phyloP scores from a whole-genome alignment of 2,888 invertebrate species.

The Sisyra nigra region DNA sequence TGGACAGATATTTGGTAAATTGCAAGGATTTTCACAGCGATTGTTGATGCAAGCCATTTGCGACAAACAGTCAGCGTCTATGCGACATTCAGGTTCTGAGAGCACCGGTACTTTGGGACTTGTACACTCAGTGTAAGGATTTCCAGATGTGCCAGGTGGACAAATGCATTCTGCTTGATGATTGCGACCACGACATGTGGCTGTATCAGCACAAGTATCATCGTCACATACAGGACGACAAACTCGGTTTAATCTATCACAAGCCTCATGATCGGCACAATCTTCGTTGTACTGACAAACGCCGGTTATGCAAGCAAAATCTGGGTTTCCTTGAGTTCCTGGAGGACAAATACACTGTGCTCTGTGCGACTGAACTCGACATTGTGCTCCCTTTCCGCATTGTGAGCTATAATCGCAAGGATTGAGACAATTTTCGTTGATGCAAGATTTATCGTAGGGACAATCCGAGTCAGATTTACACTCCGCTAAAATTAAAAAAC shows the following conservation, averaged over 20 bases:
- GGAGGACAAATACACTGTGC: constrained; percentile 70
- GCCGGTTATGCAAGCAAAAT: constrained; percentile 63
- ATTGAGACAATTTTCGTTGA: constrained; percentile 62
- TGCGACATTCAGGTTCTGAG: constrained; percentile 44
- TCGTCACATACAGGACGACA: constrained; percentile 70
- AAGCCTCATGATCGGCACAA: constrained; percentile 69
- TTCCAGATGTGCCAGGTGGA: constrained; percentile 56
- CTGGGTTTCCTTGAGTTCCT: constrained; percentile 74
- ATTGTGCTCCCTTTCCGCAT: constrained; percentile 68
- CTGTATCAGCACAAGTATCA: constrained; percentile 63
- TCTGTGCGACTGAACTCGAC: constrained; percentile 55
- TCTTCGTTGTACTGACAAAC: constrained; percentile 81
- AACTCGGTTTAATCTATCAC: constrained; percentile 66
- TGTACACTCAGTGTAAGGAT: constrained; percentile 56
- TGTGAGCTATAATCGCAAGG: constrained; percentile 50
- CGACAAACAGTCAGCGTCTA: constrained; percentile 61
- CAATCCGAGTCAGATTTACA: constrained; percentile 66
- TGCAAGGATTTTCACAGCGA: constrained; percentile 63
- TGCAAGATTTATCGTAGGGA: constrained; percentile 68
- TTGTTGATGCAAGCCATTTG: constrained; percentile 61
- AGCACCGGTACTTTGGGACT: constrained; percentile 24
- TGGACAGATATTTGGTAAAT: constrained; percentile 52
- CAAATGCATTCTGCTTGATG: constrained; percentile 71
- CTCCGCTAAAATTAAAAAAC: constrained; percentile 43
- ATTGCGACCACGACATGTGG: constrained; percentile 54